phyloP scores from a whole-genome alignment of 64 coral and sea anemone genomes.

The Platygyra sinensis region DNA sequence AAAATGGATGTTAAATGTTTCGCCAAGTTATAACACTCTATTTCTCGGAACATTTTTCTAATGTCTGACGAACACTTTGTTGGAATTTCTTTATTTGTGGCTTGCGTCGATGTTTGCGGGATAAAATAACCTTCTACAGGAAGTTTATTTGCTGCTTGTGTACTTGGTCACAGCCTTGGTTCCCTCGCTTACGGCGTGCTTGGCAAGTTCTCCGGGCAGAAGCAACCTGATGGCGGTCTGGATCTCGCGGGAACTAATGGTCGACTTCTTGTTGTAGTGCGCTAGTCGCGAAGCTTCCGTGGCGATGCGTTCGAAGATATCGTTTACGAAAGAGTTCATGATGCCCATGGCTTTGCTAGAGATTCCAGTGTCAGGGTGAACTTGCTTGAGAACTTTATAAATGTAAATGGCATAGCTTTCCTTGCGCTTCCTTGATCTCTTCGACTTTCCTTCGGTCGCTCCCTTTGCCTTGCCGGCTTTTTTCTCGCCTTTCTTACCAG shows the following conservation, averaged over 20 bases:
- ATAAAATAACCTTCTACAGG: neutral
- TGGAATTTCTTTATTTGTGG: neutral
- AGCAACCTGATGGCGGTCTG: conserved; percentile 42
- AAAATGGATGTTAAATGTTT: neutral
- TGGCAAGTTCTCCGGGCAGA: conserved; percentile 19
- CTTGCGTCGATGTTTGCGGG: neutral
- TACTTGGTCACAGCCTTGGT: conserved; percentile 44
- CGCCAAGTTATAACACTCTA: no score
- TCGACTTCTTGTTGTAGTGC: conserved; percentile 42
- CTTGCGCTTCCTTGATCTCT: conserved; percentile 31
- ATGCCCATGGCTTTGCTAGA: conserved; percentile 64
- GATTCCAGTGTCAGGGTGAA: conserved; percentile 57
- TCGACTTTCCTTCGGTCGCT: neutral
- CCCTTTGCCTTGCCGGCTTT: conserved; percentile 17
- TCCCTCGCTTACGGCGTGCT: conserved; percentile 45
- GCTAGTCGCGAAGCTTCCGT: conserved; percentile 30
- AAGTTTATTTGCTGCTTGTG: conserved; percentile 32
- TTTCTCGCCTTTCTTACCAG: conserved; percentile 41
- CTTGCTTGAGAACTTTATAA: conserved; percentile 54
- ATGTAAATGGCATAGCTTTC: conserved; percentile 64
- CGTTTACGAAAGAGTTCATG: conserved; percentile 76
- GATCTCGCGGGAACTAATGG: conserved; percentile 31
- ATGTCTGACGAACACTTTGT: neutral
- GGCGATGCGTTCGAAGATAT: conserved; percentile 75
- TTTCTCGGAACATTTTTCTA: no score